Percentiles rank a stretch among this genome's conserved stretches.
Evolutionary conservation across 1,140 invertebrate species (phyloP).

Genomic region (Drepana arcuata): DNA sequence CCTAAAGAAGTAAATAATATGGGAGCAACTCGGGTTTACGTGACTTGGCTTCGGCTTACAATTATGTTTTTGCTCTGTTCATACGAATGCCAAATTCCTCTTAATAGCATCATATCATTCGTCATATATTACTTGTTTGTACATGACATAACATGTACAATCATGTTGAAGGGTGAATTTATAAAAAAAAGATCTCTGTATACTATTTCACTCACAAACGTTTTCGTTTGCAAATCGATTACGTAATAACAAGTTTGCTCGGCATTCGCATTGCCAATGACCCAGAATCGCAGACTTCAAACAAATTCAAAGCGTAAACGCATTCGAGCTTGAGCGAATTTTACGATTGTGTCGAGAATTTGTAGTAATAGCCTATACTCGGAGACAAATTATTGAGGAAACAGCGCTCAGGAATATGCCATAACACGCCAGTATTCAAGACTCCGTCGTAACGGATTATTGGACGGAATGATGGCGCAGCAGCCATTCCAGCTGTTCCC

Average conservation of each 20-base stretch:
- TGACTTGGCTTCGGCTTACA: no score
- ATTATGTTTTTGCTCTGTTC: no score
- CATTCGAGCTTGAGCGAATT: background rate
- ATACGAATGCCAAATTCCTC: no score
- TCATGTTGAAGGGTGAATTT: no score
- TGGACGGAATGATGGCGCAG: constrained; percentile 20
- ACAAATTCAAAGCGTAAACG: background rate
- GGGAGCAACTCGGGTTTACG: no score
- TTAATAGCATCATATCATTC: no score
- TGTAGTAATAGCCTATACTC: constrained; percentile 12
- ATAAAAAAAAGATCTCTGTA: background rate
- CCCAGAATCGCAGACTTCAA: background rate
- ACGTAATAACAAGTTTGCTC: background rate
- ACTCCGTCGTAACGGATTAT: constrained; percentile 33
- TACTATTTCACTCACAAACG: background rate
- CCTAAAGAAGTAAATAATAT: no score
- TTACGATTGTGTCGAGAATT: background rate
- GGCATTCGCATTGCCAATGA: background rate
- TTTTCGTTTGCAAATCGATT: background rate
- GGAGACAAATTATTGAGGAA: constrained; percentile 32
- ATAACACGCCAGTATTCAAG: constrained; percentile 29
- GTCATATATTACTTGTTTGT: no score
- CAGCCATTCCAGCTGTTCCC: constrained; percentile 8
- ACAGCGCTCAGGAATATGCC: constrained; percentile 25
- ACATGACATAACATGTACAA: no score